A percentile compares a stretch with the other conserved stretches of the same genome.
phyloP scores from a whole-genome alignment of 2,113 vertebrate species.

The Cebidichthys violaceus region DNA sequence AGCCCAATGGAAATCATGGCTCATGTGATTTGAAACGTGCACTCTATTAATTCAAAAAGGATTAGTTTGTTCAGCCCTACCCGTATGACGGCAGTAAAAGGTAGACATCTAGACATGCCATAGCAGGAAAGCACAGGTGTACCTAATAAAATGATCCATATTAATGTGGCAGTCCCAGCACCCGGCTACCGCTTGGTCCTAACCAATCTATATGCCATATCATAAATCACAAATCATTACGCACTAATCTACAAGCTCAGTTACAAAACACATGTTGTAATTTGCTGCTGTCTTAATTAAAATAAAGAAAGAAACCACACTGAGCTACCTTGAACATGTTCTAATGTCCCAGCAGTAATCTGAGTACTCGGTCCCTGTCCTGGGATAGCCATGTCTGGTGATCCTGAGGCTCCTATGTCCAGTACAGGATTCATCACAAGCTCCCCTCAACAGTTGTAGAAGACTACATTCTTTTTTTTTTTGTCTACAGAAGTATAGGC shows the following conservation, averaged over 20 bases:
- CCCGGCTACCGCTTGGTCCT: background rate
- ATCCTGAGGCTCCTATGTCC: background rate
- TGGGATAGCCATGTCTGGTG: background rate
- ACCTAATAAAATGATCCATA: background rate
- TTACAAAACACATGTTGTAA: background rate
- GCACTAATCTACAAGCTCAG: background rate
- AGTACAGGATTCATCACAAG: background rate
- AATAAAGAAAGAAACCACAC: background rate
- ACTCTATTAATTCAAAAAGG: background rate
- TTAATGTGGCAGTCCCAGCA: background rate
- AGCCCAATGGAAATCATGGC: background rate
- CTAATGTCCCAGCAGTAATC: no score
- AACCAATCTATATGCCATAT: no score
- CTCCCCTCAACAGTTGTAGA: background rate
- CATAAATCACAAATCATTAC: background rate
- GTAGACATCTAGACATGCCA: background rate
- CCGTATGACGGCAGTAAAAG: background rate
- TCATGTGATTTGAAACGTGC: background rate
- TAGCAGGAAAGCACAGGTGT: background rate
- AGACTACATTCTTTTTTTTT: background rate
- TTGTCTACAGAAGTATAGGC: background rate
- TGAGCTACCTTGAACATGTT: no score
- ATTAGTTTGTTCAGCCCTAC: background rate
- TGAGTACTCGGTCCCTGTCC: background rate
- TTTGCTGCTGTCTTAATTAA: background rate